Percentiles rank a stretch among this genome's conserved stretches.
These are phyloP conservation scores for Telenomus remus DNA, from an alignment of 1,140 invertebrate species.

Conservation along the genomic window DNA sequence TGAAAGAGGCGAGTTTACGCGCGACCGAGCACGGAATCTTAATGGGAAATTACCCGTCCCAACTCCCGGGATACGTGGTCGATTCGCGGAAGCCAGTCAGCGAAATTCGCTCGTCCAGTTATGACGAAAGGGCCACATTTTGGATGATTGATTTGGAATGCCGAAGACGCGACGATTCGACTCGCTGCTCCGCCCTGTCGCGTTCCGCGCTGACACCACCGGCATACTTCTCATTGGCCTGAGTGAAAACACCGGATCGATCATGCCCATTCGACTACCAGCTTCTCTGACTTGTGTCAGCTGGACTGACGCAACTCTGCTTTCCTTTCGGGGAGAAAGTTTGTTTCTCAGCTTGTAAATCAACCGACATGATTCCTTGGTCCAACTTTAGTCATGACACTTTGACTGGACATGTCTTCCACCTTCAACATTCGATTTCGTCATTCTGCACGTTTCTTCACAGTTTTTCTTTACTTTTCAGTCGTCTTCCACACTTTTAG, in stretches of 20 bases:
- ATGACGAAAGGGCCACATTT: constrained; percentile 59
- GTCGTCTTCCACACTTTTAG: too few relatives aligned
- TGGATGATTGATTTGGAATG: constrained; percentile 48
- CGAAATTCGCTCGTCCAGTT: constrained; percentile 67
- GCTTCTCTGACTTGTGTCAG: constrained; percentile 41
- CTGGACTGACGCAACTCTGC: constrained; percentile 11
- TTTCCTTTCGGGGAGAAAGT: constrained; percentile 14
- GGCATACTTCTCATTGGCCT: constrained; percentile 42
- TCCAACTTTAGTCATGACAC: too few relatives aligned
- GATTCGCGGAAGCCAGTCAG: constrained; percentile 71
- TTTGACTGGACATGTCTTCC: too few relatives aligned
- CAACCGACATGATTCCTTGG: too few relatives aligned
- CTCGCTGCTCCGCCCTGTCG: constrained; percentile 47
- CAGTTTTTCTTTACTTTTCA: too few relatives aligned
- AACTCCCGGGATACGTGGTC: constrained; percentile 65
- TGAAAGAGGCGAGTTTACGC: constrained; percentile 59
- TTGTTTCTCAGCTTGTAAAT: not conserved
- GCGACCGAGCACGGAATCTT: constrained; percentile 68
- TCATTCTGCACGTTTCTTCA: too few relatives aligned
- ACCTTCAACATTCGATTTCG: too few relatives aligned
- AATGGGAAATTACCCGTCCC: constrained; percentile 68
- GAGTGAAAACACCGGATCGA: constrained; percentile 25
- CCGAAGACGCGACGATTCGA: constrained; percentile 36
- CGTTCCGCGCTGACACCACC: constrained; percentile 50
- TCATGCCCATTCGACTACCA: constrained; percentile 32